Evolutionary conservation across 2,888 invertebrate species (phyloP), one percentile per base, ranked within the genome.

Genomic region (Sinohyriopsis cumingii): DNA sequence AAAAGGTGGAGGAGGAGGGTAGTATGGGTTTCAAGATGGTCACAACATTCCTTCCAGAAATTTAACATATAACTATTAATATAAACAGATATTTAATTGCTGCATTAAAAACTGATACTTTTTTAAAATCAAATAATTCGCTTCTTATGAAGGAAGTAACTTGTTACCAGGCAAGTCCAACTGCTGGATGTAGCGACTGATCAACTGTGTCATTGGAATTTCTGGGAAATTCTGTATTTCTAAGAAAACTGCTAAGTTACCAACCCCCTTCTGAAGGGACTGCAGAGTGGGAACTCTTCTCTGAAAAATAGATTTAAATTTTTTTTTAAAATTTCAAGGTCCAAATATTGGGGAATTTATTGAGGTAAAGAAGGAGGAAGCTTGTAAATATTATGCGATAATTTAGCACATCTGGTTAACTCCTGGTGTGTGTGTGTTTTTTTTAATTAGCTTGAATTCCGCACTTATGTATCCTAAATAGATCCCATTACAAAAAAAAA

Each of bases 161-260:
- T 45, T 2, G 60, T 56, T 73, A 85, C 85, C 82, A 75, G 85
- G 85, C n/a, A 85, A 68, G 62, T 83, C 77, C 12, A 85, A 63
- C 25, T 65, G 66, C 19, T 82, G 65, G 25, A 83, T 71, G 45
- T 77, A 82, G 59, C 75, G 79, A 60, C 78, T 77, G 59, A 80
- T 65, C 5, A 84, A 67, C 33, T 74, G 68, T 12, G 62, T 28
- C 18, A 83, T 62, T n/a, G 80, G 78, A 28, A 80, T 68, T 12
- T 65, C 65, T 25, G 80, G 81, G 22, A 82, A 65, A n/a, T 73
- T 65, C 12, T 63, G 28, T 5, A 83, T 54, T 1, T 61, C 71
- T 12, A 84, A 72, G 45, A 69, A 82, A 19, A 28, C 33, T 5
- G 76, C 70, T 56, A 84, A 33, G 24, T 65, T 71, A 19, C 77